Base-by-base conservation (phyloP, 2,888 invertebrate genomes). In the Agriopis marginaria region DNA sequence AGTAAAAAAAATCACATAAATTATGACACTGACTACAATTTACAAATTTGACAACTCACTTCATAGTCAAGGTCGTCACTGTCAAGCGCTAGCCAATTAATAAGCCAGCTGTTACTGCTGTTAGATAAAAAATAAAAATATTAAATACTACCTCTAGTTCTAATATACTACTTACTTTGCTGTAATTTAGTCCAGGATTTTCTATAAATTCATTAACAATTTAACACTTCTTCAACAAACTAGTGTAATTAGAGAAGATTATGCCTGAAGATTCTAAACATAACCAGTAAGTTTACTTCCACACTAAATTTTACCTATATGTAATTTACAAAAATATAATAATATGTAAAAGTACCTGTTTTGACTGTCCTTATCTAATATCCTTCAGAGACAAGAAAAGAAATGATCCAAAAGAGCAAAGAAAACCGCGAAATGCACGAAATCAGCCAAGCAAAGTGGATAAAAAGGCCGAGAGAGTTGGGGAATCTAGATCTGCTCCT, bases 331-430 rank as follows among this genome's bases (percentile, higher is more conserved):
- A n/a, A n/a, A n/a, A n/a, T n/a, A n/a, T 3, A 0, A 1, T 39
- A 32, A 6, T 14, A 1, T 23, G 4, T 4, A 32, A 32, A 23
- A 32, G 4, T 32, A 32, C 32, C 1, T 32, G 32, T 32, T 32
- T 32, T 23, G 17, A 23, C 17, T 23, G 17, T 23, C 17, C 17
- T 23, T 23, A n/a, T n/a, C n/a, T n/a, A n/a, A n/a, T 23, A 23
- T 23, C 5, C 87, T 86, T 63, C 77, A 92, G 91, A 68, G 85
- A 86, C 54, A 90, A 88, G 77, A 84, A 81, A 60, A 89, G 85
- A 75, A 78, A 82, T 80, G 90, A 89, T 14, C 83, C 91, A 0
- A 93, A 92, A 77, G 93, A 93, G 17, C 93, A 93, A 73, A 85
- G 92, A 50, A 85, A 82, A 74, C 86, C 88, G 32, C 86, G 91